These are phyloP conservation scores for Poecile montanus DNA, from an alignment of 2,797 vertebrate genomes.

Conservation along the genomic window DNA sequence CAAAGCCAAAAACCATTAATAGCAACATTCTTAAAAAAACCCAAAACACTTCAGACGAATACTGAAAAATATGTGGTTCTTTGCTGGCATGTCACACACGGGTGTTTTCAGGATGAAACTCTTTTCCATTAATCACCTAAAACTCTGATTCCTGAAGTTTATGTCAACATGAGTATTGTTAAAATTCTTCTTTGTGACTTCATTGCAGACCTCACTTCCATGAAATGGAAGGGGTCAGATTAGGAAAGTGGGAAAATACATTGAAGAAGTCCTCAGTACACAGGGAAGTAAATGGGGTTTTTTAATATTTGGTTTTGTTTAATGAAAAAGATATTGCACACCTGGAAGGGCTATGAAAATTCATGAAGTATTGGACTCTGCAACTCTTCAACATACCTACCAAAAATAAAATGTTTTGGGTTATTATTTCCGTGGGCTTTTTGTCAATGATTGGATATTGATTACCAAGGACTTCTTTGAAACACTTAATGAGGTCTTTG, in stretches of 20 bases:
- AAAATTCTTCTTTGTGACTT: background rate
- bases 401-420: background rate
- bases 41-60: background rate
- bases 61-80: background rate
- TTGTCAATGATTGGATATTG: background rate
- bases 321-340: background rate
- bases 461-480: background rate
- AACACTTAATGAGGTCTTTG: background rate
- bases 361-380: background rate
- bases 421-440: background rate
- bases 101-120: background rate
- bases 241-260: background rate
- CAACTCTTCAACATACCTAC: background rate
- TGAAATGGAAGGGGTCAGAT: background rate
- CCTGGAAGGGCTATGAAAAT: background rate
- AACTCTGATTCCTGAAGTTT: background rate
- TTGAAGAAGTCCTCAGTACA: background rate
- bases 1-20: background rate
- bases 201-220: background rate
- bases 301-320: background rate
- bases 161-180: background rate
- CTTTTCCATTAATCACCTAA: background rate
- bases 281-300: fast-evolving
- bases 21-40: background rate
- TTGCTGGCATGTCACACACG: background rate